Percentiles rank a stretch among this genome's conserved stretches.
These are phyloP conservation scores for Diorhabda carinulata DNA, from an alignment of 1,140 invertebrate species.

Conservation along the genomic window DNA sequence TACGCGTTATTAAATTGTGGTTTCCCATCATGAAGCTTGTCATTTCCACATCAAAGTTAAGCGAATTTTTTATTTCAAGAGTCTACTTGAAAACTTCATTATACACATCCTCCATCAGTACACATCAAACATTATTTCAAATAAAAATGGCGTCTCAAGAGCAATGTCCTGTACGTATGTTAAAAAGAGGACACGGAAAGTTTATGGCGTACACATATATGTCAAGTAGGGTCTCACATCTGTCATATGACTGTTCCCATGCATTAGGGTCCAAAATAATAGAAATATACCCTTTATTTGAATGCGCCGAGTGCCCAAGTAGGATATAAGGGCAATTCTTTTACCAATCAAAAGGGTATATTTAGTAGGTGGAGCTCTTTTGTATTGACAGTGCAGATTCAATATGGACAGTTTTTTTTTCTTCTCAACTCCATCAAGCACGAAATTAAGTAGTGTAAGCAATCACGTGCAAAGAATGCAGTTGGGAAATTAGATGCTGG, in stretches of 20 bases:
- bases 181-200: conserved; percentile 11
- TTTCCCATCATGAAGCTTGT: background rate
- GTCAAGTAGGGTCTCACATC: conserved; percentile 38
- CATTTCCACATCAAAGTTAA: conserved; percentile 7
- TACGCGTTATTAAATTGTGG: background rate
- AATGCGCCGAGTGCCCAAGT: conserved; percentile 26
- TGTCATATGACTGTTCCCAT: conserved; percentile 41
- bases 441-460: background rate
- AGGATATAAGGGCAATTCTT: conserved; percentile 34
- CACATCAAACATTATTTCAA: conserved; percentile 8
- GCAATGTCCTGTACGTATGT: conserved; percentile 14
- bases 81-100: conserved; percentile 9
- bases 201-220: conserved; percentile 22
- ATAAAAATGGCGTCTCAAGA: conserved; percentile 18
- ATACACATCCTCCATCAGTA: background rate
- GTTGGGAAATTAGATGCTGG: no score
- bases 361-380: conserved; percentile 38
- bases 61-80: background rate
- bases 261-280: conserved; percentile 36
- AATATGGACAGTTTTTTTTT: conserved; percentile 26
- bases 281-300: conserved; percentile 39
- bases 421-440: conserved; percentile 15
- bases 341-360: conserved; percentile 41
- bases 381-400: conserved; percentile 35
- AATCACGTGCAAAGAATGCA: background rate